Base-by-base conservation (phyloP, 2,888 invertebrate genomes). In the Chirona hameri region DNA sequence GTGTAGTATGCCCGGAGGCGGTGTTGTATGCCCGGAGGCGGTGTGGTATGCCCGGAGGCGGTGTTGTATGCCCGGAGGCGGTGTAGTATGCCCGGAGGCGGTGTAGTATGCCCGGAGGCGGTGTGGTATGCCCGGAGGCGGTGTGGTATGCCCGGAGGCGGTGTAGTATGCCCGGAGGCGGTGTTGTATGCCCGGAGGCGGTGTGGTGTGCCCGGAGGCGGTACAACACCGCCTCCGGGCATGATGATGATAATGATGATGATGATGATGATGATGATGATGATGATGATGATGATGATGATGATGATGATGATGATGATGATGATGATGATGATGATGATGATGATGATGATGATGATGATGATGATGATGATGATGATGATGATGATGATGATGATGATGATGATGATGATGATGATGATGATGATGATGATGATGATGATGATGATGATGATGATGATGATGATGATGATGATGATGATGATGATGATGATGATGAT, bases 211-310 rank as follows among this genome's bases (percentile, higher is more conserved):
- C n/a, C n/a, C n/a, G n/a, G n/a, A n/a, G n/a, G n/a, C n/a, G n/a
- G n/a, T 21, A 65, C n/a, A 65, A 65, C n/a, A 65, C n/a, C n/a
- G n/a, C 18, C n/a, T 21, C 18, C n/a, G n/a, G n/a, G 18, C 18
- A 65, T 65, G n/a, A 65, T 65, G n/a, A 65, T 65, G n/a, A 65
- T 65, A 65, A 65, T 65, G n/a, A 65, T 65, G n/a, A 65, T 65
- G n/a, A 65, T 65, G n/a, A 65, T 65, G n/a, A 65, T 65, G n/a
- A 65, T 65, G n/a, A 65, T 65, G n/a, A 65, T 21, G 18, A 65
- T 21, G 18, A 65, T 21, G 18, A 65, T 21, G 18, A 65, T 21
- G 18, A 65, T 21, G 18, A 65, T 65, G n/a, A 65, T 65, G n/a
- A 65, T 65, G n/a, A 65, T 65, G n/a, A 65, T 65, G n/a, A 65